A percentile compares a stretch with the other conserved stretches of the same genome.
phyloP scores from a whole-genome alignment of 2,888 invertebrate genomes.

The Eumerus sabulonum region DNA sequence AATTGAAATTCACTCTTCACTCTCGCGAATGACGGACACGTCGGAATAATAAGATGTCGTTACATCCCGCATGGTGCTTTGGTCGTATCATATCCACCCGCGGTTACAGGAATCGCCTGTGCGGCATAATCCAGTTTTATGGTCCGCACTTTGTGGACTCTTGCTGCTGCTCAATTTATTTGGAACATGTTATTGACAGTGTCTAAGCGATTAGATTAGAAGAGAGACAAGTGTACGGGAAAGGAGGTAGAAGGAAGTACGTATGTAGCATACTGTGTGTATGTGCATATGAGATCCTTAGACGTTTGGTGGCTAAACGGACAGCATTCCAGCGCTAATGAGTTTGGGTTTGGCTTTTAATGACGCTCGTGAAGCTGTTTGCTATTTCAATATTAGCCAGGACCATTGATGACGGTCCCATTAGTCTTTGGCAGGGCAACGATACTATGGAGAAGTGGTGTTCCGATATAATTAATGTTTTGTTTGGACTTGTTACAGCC shows the following conservation, averaged over 20 bases:
- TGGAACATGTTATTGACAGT: constrained; percentile 64
- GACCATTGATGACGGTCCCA: constrained; percentile 54
- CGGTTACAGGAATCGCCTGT: constrained; percentile 47
- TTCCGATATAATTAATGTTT: constrained; percentile 9
- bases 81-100: constrained; percentile 46
- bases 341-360: constrained; percentile 67
- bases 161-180: constrained; percentile 57
- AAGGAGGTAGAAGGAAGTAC: constrained; percentile 36
- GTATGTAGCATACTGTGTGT: constrained; percentile 24
- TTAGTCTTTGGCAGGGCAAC: constrained; percentile 25
- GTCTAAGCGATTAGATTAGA: constrained; percentile 51
- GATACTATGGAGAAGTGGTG: constrained; percentile 1
- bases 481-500: constrained; percentile 43
- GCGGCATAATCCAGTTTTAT: constrained; percentile 61
- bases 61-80: neutral
- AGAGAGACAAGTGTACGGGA: constrained; percentile 5
- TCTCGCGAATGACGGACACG: constrained; percentile 62
- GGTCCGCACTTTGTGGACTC: constrained; percentile 47
- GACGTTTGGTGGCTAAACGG: constrained; percentile 50
- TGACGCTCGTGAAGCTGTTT: constrained; percentile 58
- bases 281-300: constrained; percentile 4
- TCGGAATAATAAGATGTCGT: constrained; percentile 66
- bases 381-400: constrained; percentile 57
- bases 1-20: constrained; percentile 63
- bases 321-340: constrained; percentile 66